These are phyloP conservation scores for Typhlichthys subterraneus DNA, from an alignment of 2,797 vertebrate genomes.

Conservation along the genomic window DNA sequence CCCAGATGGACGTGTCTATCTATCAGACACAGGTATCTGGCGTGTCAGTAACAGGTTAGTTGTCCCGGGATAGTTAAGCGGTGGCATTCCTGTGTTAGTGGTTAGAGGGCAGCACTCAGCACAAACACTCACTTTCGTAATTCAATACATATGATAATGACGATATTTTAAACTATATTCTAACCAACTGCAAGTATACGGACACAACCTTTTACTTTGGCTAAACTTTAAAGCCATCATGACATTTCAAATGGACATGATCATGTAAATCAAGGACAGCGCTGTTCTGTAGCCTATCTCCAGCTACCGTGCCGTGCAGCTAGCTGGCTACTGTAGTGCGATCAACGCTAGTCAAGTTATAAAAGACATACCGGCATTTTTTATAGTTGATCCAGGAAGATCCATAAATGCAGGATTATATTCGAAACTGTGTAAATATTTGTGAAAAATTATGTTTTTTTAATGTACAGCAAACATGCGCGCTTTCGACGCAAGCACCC, in stretches of 20 bases:
- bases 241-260: too few species aligned
- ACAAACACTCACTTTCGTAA: neutral
- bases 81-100: too few species aligned
- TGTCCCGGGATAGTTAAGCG: too few species aligned
- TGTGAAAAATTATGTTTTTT: conserved; percentile 15
- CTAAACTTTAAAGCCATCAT: too few species aligned
- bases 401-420: conserved; percentile 35
- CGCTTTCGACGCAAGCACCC: conserved; percentile 57
- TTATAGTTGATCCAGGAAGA: conserved; percentile 18
- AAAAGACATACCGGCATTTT: conserved; percentile 45
- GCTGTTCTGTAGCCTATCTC: too few species aligned
- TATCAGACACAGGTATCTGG: too few species aligned
- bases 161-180: neutral
- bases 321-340: neutral
- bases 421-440: neutral
- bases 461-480: conserved; percentile 57
- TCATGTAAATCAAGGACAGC: too few species aligned
- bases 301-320: conserved; percentile 4
- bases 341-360: neutral
- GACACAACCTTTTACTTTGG: too few species aligned
- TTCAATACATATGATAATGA: too few species aligned
- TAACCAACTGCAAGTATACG: too few species aligned
- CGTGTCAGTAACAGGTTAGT: too few species aligned
- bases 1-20: too few species aligned
- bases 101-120: neutral